Evolutionary conservation across 2,797 vertebrate species (phyloP).

Genomic region (Arnoldichthys spilopterus): DNA sequence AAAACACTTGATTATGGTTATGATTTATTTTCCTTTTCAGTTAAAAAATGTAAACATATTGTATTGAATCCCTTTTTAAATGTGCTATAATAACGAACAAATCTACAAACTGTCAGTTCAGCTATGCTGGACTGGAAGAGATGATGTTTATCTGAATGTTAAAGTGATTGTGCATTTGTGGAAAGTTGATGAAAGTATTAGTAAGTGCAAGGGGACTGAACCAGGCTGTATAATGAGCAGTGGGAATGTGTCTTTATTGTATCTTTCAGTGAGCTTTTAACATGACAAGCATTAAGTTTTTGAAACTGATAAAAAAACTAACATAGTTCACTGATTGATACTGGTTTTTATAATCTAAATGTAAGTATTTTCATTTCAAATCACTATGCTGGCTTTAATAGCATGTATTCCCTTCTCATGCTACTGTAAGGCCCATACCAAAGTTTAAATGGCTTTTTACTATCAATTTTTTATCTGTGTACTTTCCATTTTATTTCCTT

Average conservation of each 20-base stretch:
- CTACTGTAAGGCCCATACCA: constrained; percentile 42
- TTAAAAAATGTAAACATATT: background rate
- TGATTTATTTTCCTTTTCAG: background rate
- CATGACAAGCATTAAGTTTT: background rate
- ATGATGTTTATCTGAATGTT: constrained; percentile 6
- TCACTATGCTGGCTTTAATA: background rate
- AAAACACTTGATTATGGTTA: background rate
- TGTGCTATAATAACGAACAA: background rate
- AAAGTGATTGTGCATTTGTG: background rate
- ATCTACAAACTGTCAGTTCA: background rate
- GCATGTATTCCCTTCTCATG: constrained; percentile 1
- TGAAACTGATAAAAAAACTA: constrained; percentile 2
- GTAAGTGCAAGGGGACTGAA: constrained; percentile 12
- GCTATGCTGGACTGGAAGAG: background rate
- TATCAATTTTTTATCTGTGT: constrained; percentile 29
- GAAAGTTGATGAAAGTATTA: constrained; percentile 16
- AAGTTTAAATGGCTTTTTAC: constrained; percentile 29
- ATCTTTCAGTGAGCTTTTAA: background rate
- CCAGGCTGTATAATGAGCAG: constrained; percentile 4
- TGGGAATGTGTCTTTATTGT: constrained; percentile 17
- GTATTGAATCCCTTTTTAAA: background rate
- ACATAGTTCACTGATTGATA: background rate
- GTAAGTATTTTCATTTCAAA: background rate
- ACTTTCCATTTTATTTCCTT: constrained; percentile 27
- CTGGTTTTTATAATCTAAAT: too few relatives aligned